Conservation (phyloP, 1,140 invertebrate species). For the Pissodes strobi region DNA sequence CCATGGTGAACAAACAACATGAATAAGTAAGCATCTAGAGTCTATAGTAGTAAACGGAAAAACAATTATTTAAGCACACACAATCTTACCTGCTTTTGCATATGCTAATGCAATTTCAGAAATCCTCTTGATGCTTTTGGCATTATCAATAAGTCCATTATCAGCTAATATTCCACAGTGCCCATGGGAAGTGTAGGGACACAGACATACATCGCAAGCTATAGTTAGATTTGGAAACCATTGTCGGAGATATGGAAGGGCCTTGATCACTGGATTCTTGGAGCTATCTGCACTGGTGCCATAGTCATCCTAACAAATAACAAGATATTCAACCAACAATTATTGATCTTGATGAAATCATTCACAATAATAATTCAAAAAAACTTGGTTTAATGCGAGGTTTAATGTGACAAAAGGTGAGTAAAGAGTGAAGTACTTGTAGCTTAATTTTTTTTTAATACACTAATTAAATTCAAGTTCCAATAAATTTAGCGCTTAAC, state of each 20-base stretch:
- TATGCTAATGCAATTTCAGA: slow-evolving; percentile 85
- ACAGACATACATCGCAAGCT: slow-evolving; percentile 94
- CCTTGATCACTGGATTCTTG: slow-evolving; percentile 81
- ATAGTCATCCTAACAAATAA: slow-evolving; percentile 72
- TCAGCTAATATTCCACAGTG: slow-evolving; percentile 86
- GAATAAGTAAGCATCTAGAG: no score
- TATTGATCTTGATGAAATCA: not conserved
- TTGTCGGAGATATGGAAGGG: slow-evolving; percentile 71
- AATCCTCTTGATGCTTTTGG: slow-evolving; percentile 78
- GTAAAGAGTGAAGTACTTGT: no score
- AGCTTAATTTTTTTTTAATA: no score
- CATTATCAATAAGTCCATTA: slow-evolving; percentile 80
- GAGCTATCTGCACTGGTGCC: slow-evolving; percentile 75
- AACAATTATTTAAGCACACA: no score
- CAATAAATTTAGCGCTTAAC: no score
- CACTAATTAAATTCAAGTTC: no score
- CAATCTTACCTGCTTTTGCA: slow-evolving; percentile 80
- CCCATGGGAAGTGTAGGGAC: slow-evolving; percentile 90
- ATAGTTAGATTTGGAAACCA: slow-evolving; percentile 85
- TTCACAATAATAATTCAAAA: not conserved
- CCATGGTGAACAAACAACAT: no score
- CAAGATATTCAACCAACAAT: not conserved
- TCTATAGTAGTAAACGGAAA: no score
- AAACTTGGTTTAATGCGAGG: no score
- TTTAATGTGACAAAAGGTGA: no score